Evolutionary conservation across 2,113 vertebrate species (phyloP).

Genomic region (Anguilla rostrata): DNA sequence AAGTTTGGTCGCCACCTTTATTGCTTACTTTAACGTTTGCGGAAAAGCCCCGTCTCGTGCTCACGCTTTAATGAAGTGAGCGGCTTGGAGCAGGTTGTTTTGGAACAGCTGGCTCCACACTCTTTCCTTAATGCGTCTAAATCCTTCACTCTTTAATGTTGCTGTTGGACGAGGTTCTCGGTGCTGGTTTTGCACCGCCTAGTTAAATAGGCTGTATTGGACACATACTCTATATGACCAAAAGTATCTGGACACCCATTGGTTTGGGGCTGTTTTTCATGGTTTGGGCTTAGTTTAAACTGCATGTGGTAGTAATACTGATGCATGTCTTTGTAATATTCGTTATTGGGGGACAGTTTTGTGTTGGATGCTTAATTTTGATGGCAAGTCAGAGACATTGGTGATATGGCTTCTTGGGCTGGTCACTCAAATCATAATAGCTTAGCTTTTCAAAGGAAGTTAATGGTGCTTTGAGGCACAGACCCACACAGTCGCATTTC

Average conservation of each 20-base stretch:
- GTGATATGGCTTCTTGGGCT: not conserved
- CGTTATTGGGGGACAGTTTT: not conserved
- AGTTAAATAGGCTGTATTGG: not conserved
- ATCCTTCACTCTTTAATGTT: not conserved
- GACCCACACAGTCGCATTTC: not conserved
- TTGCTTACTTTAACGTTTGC: slow-evolving; percentile 34
- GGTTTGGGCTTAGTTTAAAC: too few relatives aligned
- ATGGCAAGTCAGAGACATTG: not conserved
- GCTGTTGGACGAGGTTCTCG: not conserved
- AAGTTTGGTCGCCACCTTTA: slow-evolving; percentile 27
- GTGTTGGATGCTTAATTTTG: not conserved
- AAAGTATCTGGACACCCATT: too few relatives aligned
- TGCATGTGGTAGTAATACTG: too few relatives aligned
- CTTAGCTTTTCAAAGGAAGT: not conserved
- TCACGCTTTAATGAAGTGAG: not conserved
- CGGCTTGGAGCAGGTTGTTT: slow-evolving; percentile 10
- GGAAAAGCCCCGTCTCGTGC: not conserved
- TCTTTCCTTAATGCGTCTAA: not conserved
- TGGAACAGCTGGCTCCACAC: not conserved
- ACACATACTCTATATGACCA: not conserved
- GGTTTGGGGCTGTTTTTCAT: too few relatives aligned
- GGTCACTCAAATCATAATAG: not conserved
- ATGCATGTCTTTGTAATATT: too few relatives aligned
- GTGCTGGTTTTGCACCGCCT: not conserved
- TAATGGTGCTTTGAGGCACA: not conserved